A percentile compares a stretch with the other conserved stretches of the same genome.
phyloP scores from a whole-genome alignment of 2,113 vertebrate species.

The Ciconia maguari region DNA sequence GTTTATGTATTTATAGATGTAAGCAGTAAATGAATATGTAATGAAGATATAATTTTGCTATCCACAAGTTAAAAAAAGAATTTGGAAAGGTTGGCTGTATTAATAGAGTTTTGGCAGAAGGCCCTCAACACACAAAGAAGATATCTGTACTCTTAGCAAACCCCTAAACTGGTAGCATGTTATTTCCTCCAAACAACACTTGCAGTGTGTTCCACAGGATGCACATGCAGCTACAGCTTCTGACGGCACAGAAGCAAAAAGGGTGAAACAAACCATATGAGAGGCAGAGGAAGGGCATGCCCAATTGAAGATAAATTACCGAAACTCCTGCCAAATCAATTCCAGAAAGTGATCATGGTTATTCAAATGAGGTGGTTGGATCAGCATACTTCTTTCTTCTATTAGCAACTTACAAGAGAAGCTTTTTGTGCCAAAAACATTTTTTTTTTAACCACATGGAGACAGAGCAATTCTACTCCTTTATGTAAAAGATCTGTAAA shows the following conservation, averaged over 20 bases:
- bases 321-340: background rate
- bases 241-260: background rate
- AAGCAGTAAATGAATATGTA: background rate
- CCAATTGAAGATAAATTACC: background rate
- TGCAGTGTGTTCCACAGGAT: background rate
- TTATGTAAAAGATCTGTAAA: background rate
- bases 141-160: background rate
- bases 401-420: background rate
- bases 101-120: background rate
- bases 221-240: background rate
- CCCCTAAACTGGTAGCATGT: background rate
- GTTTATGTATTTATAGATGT: background rate
- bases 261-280: background rate
- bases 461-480: background rate
- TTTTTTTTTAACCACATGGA: background rate
- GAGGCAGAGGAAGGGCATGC: background rate
- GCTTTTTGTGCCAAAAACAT: background rate
- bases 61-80: background rate
- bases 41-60: background rate
- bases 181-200: background rate
- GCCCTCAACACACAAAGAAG: background rate
- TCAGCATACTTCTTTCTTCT: background rate
- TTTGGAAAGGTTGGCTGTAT: background rate
- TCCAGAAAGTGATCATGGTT: background rate
- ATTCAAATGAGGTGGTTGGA: conserved; percentile 5